Evolutionary conservation across 2,888 invertebrate species (phyloP), one percentile per base, ranked within the genome.

Genomic region (Trissonchulus latispiculum): DNA sequence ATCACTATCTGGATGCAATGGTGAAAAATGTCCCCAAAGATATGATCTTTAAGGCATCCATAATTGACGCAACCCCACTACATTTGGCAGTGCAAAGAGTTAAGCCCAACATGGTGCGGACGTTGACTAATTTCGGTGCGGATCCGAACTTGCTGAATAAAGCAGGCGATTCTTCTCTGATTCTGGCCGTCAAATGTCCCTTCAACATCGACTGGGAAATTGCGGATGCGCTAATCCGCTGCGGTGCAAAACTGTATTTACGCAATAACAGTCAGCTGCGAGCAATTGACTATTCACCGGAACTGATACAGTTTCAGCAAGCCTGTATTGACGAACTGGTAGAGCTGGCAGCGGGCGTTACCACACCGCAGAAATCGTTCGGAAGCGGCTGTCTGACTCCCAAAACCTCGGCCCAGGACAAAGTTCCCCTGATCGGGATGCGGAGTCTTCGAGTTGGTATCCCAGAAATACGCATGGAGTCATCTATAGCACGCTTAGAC

Each of bases 161-260:
- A 32, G 84, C 85, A 75, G 88, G 87, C 31, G 87, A 87, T 79
- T 87, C 88, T 28, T 87, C 88, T 0, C 83, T 88, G 31, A 88
- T 88, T 80, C 80, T 88, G 71, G 87, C 87, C 35, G 86, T 87
- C 62, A 84, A 86, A 73, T 86, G 86, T 77, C 84, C 85, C n/a
- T 86, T 48, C 8, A 23, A 85, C 74, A 84, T 87, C 71, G 86
- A 85, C 67, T 85, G 86, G 85, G 85, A 87, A 74, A 86, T 86
- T 77, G 85, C 86, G 67, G 81, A 85, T 64, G 84, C 85, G 76
- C 82, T 87, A 77, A 80, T 87, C 76, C 86, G 86, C 79, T 8
- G 48, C 23, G 48, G 48, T 15, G 48, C 8, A 48, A 48, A 48
- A 48, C 23, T 48, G 48, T 23, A 48, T 48, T 23, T 48, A 23